Percentiles rank a stretch among this genome's conserved stretches.
These are phyloP conservation scores for Brachionus rotundiformis DNA, from an alignment of 1,140 invertebrate genomes.

Conservation along the genomic window DNA sequence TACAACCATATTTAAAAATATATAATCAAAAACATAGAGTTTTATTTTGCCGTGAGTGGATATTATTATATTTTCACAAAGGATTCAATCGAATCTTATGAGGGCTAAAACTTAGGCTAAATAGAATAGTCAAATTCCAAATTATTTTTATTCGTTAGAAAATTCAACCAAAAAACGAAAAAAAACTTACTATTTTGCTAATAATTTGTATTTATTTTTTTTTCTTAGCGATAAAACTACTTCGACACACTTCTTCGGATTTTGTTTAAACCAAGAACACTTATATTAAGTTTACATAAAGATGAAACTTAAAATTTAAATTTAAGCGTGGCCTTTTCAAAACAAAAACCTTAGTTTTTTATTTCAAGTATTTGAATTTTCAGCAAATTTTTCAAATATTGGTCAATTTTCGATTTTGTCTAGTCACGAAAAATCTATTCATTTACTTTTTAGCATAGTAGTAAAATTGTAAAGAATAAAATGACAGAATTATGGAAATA, in stretches of 20 bases:
- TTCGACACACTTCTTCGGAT: conserved; percentile 16
- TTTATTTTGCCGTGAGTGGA: conserved; percentile 6
- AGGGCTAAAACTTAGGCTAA: background rate
- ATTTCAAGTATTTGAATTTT: background rate
- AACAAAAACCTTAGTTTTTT: background rate
- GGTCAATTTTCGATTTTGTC: background rate
- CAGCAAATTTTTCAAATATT: background rate
- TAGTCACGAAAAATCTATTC: background rate
- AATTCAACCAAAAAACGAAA: background rate
- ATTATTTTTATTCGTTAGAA: background rate
- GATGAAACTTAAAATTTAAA: background rate
- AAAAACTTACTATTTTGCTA: conserved; percentile 3
- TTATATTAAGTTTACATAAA: conserved; percentile 22
- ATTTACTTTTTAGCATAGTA: background rate
- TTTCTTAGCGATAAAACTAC: conserved; percentile 5
- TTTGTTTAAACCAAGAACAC: conserved; percentile 19
- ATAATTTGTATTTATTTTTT: conserved; percentile 16
- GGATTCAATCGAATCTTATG: background rate
- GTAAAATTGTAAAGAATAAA: too few relatives aligned
- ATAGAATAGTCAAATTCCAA: conserved; percentile 19
- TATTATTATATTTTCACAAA: conserved; percentile 10
- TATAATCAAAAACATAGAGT: background rate
- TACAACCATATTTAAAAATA: background rate
- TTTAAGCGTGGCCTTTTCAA: background rate
- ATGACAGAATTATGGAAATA: too few relatives aligned